These are phyloP conservation scores for Drosophila prolongata DNA, from an alignment of 2,888 invertebrate genomes.

Conservation along the genomic window DNA sequence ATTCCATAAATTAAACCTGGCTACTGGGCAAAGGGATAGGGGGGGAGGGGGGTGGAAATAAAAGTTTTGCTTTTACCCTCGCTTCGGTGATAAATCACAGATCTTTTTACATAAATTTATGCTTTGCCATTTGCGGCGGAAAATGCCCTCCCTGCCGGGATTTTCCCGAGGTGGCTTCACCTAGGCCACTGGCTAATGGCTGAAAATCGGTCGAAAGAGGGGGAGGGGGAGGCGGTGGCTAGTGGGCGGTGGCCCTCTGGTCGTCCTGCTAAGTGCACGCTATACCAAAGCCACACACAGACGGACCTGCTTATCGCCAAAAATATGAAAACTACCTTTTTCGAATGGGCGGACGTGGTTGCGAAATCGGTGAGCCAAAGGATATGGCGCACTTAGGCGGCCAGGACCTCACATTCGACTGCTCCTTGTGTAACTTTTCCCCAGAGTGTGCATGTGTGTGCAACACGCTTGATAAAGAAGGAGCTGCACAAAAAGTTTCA, in stretches of 20 bases:
- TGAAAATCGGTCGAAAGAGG: background rate
- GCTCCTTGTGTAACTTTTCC: conserved; percentile 28
- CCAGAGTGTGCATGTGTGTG: conserved; percentile 8
- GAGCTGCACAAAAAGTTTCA: conserved; percentile 69
- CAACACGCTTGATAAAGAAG: conserved; percentile 73
- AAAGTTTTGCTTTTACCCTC: conserved; percentile 71
- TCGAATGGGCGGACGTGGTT: conserved; percentile 36
- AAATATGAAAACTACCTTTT: conserved; percentile 79
- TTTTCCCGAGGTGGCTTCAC: conserved; percentile 46
- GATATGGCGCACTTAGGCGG: conserved; percentile 68
- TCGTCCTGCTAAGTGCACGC: conserved; percentile 64
- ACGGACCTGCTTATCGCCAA: conserved; percentile 61
- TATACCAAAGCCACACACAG: conserved; percentile 19
- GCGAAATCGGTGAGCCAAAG: conserved; percentile 41
- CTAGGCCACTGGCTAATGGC: conserved; percentile 54
- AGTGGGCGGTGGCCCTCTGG: conserved; percentile 20
- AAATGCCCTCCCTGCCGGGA: conserved; percentile 45
- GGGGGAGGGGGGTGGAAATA: conserved; percentile 61
- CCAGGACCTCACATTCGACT: conserved; percentile 43
- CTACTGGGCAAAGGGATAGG: conserved; percentile 21
- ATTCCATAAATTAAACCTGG: conserved; percentile 83
- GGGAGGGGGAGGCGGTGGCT: background rate
- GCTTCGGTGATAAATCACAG: conserved; percentile 82
- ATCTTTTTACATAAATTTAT: conserved; percentile 84
- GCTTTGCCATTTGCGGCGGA: conserved; percentile 78